These are phyloP conservation scores for Squalus acanthias DNA, from an alignment of 2,797 vertebrate genomes.

Conservation along the genomic window DNA sequence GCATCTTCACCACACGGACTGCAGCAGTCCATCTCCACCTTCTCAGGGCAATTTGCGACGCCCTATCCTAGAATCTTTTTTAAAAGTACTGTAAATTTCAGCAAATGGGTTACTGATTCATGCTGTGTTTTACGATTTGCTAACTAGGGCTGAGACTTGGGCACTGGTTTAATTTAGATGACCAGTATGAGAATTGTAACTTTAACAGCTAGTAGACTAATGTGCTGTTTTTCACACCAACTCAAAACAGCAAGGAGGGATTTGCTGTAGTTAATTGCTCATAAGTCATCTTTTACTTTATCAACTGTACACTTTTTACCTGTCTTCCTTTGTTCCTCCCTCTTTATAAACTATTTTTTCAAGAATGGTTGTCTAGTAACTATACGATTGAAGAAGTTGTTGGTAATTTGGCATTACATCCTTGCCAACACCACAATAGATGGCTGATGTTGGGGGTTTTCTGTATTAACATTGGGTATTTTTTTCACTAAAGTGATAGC, in stretches of 20 bases:
- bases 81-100: neutral
- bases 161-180: neutral
- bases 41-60: neutral
- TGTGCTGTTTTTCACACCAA: neutral
- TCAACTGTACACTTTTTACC: neutral
- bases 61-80: neutral
- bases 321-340: neutral
- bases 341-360: neutral
- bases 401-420: neutral
- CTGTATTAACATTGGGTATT: neutral
- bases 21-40: neutral
- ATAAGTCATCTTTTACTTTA: neutral
- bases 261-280: neutral
- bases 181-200: neutral
- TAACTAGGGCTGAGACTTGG: neutral
- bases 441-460: neutral
- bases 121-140: neutral
- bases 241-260: neutral
- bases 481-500: neutral
- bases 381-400: neutral
- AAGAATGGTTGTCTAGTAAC: neutral
- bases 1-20: neutral
- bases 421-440: neutral
- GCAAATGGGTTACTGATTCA: neutral
- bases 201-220: neutral